These are phyloP conservation scores for Oithona nana DNA, from an alignment of 2,888 invertebrate species.

Conservation along the genomic window DNA sequence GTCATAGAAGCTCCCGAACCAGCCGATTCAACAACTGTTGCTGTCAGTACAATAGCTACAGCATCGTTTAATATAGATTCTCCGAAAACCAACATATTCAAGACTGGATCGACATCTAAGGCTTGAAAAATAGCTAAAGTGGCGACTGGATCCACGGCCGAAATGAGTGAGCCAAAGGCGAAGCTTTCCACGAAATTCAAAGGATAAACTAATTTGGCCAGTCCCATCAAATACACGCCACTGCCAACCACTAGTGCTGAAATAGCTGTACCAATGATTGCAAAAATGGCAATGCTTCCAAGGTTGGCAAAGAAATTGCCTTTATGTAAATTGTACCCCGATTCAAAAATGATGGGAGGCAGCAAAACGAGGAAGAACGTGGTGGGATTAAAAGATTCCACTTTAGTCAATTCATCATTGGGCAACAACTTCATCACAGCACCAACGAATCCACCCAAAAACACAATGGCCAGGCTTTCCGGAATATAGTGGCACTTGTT, in stretches of 20 bases:
- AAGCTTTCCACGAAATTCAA: conserved; percentile 90
- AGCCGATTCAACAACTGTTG: conserved; percentile 27
- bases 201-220: conserved; percentile 52
- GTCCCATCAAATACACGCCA: conserved; percentile 26
- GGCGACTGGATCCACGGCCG: conserved; percentile 96
- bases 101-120: conserved; percentile 81
- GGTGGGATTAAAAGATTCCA: conserved; percentile 94
- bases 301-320: conserved; percentile 72
- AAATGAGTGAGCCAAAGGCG: conserved; percentile 93
- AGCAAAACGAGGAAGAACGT: conserved; percentile 88
- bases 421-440: conserved; percentile 73
- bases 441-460: conserved; percentile 65
- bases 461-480: conserved; percentile 16
- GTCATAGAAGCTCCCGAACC: conserved; percentile 37
- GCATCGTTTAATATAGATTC: conserved; percentile 79
- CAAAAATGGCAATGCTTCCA: conserved; percentile 93
- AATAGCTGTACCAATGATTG: conserved; percentile 88
- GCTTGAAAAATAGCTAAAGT: conserved; percentile 98
- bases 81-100: conserved; percentile 71
- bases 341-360: conserved; percentile 97
- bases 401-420: conserved; percentile 65
- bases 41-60: conserved; percentile 89
- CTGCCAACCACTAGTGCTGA: conserved; percentile 93
- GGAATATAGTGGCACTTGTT: conserved; percentile 4
- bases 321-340: conserved; percentile 95